Evolutionary conservation across 2,113 vertebrate genomes (phyloP).

Genomic region (Puffinus mauretanicus): DNA sequence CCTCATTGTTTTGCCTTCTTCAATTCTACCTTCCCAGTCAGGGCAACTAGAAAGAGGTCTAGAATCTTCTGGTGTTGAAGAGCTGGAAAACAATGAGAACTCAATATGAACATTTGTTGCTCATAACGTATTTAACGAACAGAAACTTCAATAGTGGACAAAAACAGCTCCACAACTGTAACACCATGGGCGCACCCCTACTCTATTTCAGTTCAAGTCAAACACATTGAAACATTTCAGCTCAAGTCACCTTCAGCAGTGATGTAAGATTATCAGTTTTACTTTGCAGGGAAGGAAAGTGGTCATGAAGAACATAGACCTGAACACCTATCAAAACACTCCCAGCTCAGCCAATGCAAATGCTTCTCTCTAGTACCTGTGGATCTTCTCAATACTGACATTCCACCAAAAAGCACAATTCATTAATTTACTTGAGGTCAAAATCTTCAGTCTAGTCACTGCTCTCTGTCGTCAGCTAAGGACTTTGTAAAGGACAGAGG

Average conservation of each 20-base stretch:
- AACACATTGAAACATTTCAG: not conserved
- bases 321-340: not conserved
- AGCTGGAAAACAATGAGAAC: constrained; percentile 69
- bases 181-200: fast-evolving
- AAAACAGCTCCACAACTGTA: not conserved
- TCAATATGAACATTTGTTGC: not conserved
- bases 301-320: not conserved
- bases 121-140: not conserved
- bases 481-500: not conserved
- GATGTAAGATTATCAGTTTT: not conserved
- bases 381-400: not conserved
- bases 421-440: not conserved
- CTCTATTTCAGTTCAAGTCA: not conserved
- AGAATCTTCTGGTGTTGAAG: constrained; percentile 79
- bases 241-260: not conserved
- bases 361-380: not conserved
- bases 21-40: constrained; percentile 83
- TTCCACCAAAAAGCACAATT: not conserved
- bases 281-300: not conserved
- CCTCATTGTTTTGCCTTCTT: constrained; percentile 81
- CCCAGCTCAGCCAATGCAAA: not conserved
- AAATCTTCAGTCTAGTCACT: not conserved
- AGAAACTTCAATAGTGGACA: not conserved
- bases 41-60: constrained; percentile 72
- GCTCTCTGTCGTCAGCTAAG: not conserved